phyloP scores from a whole-genome alignment of 2,113 vertebrate genomes.

The Daboia siamensis region DNA sequence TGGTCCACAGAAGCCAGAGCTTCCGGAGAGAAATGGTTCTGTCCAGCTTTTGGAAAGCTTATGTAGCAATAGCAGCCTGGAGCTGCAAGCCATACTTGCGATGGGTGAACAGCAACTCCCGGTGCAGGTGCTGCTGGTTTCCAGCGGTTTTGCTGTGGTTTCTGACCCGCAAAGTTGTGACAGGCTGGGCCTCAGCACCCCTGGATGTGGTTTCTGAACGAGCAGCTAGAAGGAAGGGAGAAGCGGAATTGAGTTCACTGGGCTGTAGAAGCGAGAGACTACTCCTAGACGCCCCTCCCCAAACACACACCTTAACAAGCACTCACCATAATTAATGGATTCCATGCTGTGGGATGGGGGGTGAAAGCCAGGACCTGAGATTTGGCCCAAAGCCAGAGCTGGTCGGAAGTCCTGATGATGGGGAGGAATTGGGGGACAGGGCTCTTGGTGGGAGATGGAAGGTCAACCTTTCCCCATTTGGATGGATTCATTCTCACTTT shows the following conservation, averaged over 20 bases:
- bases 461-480: neutral
- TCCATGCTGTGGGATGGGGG: slow-evolving; percentile 21
- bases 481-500: neutral
- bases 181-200: slow-evolving; percentile 1
- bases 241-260: neutral
- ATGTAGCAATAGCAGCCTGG: neutral
- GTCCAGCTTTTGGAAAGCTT: neutral
- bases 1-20: no score
- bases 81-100: slow-evolving; percentile 35
- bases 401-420: slow-evolving; percentile 11
- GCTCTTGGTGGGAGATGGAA: neutral
- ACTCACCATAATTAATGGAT: slow-evolving; percentile 12
- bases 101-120: slow-evolving; percentile 43
- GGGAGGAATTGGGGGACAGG: slow-evolving; percentile 6
- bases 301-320: neutral
- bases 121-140: slow-evolving; percentile 47
- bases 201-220: neutral
- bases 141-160: neutral
- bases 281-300: neutral
- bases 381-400: slow-evolving; percentile 38
- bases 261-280: neutral
- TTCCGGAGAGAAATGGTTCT: neutral
- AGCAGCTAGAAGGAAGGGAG: neutral
- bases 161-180: slow-evolving; percentile 3
- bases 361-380: slow-evolving; percentile 31